Conservation (phyloP, 1,140 invertebrate species). For the Drosophila pandora region DNA sequence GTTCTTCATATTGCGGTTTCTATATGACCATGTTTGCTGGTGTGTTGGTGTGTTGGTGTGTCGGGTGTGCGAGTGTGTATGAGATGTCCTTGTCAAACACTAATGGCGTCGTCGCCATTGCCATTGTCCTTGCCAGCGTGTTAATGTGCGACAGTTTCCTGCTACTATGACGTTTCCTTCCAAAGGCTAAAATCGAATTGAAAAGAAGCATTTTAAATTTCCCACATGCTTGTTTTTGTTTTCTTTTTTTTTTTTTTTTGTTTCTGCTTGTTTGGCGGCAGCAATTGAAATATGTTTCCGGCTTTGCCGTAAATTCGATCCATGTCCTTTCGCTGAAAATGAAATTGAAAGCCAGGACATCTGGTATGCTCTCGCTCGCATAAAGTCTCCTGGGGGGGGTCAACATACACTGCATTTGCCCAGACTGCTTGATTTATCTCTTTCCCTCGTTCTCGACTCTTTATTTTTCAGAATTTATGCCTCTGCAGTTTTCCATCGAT, state of each 20-base stretch:
- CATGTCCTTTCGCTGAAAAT: constrained; percentile 16
- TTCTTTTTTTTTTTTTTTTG: too few species aligned
- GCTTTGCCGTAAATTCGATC: constrained; percentile 10
- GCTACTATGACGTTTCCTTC: constrained; percentile 32
- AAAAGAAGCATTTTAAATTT: constrained; percentile 39
- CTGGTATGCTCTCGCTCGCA: constrained; percentile 14
- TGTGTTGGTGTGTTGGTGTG: constrained; percentile 39
- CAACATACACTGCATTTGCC: constrained; percentile 31
- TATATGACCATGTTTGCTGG: constrained; percentile 12
- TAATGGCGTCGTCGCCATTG: constrained; percentile 72
- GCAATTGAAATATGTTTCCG: constrained; percentile 64
- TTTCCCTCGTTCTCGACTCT: constrained; percentile 15
- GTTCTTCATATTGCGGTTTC: constrained; percentile 46
- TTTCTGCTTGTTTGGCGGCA: constrained; percentile 10
- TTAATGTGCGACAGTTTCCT: constrained; percentile 73
- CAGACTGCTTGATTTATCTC: constrained; percentile 24
- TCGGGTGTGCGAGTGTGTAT: constrained; percentile 34
- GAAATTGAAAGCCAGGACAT: constrained; percentile 23
- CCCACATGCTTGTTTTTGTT: constrained; percentile 29
- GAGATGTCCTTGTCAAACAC: constrained; percentile 77
- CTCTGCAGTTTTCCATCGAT: constrained; percentile 80
- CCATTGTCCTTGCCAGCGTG: constrained; percentile 72
- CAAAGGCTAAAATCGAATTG: constrained; percentile 58
- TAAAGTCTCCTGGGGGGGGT: constrained; percentile 23
- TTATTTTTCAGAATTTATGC: constrained; percentile 66